A percentile compares a stretch with the other conserved stretches of the same genome.
Conservation (phyloP, 64 coral and sea anemone species). For the Montipora capricornis region DNA sequence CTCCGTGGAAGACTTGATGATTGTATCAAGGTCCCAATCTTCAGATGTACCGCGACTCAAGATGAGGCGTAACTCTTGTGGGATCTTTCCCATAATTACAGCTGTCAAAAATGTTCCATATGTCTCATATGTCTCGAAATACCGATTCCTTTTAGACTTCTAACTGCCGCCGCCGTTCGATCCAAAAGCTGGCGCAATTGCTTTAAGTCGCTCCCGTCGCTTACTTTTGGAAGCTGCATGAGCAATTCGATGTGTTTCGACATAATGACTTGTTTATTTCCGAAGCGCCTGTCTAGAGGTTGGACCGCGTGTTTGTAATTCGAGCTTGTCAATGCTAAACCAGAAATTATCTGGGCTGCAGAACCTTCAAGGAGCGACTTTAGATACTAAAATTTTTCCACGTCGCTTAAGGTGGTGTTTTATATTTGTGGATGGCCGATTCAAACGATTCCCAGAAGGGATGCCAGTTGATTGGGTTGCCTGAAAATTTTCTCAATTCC, state of each 20-base stretch:
- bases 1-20: slow-evolving; percentile 19
- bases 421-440: too few species aligned
- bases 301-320: slow-evolving; percentile 71
- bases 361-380: slow-evolving; percentile 43
- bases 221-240: slow-evolving; percentile 51
- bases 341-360: slow-evolving; percentile 56
- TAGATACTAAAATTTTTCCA: slow-evolving; percentile 70
- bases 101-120: slow-evolving; percentile 60
- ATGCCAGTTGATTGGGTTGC: slow-evolving; percentile 1
- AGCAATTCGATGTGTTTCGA: slow-evolving; percentile 75
- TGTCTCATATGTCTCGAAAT: slow-evolving; percentile 39
- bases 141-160: background rate
- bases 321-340: slow-evolving; percentile 52
- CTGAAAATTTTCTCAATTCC: too few species aligned
- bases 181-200: slow-evolving; percentile 52
- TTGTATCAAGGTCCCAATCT: slow-evolving; percentile 34
- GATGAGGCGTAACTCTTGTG: slow-evolving; percentile 54
- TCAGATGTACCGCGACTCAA: slow-evolving; percentile 42
- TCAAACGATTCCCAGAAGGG: too few species aligned
- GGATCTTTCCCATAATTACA: slow-evolving; percentile 65
- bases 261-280: slow-evolving; percentile 59
- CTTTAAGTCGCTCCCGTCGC: slow-evolving; percentile 15
- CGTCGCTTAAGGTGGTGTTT: background rate
- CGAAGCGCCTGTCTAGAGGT: slow-evolving; percentile 40
- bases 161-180: slow-evolving; percentile 22